A percentile compares a stretch with the other conserved stretches of the same genome.
Evolutionary conservation across 1,140 invertebrate genomes (phyloP).

Genomic region (Drosophila azteca): DNA sequence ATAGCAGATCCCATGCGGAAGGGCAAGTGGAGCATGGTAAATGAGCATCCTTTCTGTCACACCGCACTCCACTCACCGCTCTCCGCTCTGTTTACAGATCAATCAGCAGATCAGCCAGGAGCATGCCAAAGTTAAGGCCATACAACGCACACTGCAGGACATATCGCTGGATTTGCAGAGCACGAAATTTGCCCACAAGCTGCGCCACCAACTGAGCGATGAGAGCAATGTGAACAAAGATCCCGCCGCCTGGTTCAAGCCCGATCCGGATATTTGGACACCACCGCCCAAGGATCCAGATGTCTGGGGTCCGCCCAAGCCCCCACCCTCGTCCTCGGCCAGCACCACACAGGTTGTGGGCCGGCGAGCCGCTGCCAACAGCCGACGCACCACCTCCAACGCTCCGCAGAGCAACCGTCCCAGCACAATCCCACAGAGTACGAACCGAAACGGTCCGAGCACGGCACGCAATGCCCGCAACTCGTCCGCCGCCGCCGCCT

Average conservation of each 20-base stretch:
- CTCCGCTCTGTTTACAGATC: conserved; percentile 85
- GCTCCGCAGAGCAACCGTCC: conserved; percentile 27
- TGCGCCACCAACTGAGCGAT: conserved; percentile 66
- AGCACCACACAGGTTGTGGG: conserved; percentile 75
- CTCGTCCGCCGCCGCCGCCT: conserved; percentile 16
- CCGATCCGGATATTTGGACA: conserved; percentile 88
- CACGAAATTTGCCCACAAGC: conserved; percentile 69
- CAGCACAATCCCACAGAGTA: conserved; percentile 74
- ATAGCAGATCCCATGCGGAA: conserved; percentile 92
- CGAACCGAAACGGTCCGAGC: conserved; percentile 38
- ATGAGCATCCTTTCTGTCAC: conserved; percentile 40
- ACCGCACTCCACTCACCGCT: background rate
- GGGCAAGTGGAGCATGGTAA: conserved; percentile 95
- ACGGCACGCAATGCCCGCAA: conserved; percentile 38
- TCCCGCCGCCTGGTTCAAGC: conserved; percentile 81
- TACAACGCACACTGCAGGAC: conserved; percentile 87
- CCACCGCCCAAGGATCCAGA: conserved; percentile 92
- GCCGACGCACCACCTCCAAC: conserved; percentile 84
- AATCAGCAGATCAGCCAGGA: conserved; percentile 95
- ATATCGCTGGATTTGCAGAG: conserved; percentile 81
- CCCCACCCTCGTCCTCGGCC: conserved; percentile 33
- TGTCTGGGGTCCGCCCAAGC: conserved; percentile 95
- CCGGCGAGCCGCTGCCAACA: conserved; percentile 84
- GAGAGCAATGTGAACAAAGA: conserved; percentile 69
- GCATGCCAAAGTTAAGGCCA: conserved; percentile 95